Evolutionary conservation across 2,113 vertebrate genomes (phyloP).

Genomic region (Sapajus apella): DNA sequence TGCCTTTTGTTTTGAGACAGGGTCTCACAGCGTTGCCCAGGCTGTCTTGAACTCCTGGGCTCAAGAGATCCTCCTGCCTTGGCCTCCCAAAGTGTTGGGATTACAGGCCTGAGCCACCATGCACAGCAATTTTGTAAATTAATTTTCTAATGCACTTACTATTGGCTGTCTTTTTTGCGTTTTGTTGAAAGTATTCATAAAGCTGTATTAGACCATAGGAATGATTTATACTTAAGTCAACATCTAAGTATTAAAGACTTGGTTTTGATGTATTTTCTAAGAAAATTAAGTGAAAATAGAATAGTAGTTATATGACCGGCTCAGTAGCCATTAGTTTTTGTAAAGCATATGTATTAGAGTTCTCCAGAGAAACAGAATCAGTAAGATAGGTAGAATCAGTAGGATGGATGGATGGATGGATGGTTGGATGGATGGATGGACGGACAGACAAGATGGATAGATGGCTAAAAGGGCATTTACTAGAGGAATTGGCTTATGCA

Average conservation of each 20-base stretch:
- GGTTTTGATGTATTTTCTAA: conserved; percentile 4
- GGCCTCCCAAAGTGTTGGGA: no score
- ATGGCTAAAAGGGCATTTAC: background rate
- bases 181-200: background rate
- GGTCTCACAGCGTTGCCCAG: no score
- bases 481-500: background rate
- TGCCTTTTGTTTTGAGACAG: no score
- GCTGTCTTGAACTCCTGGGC: no score
- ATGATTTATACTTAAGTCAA: background rate
- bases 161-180: background rate
- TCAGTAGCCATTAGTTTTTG: background rate
- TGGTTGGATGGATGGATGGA: background rate
- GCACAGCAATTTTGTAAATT: background rate
- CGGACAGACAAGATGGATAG: background rate
- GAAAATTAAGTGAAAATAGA: background rate
- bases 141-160: background rate
- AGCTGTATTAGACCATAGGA: background rate
- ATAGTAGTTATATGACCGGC: background rate
- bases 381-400: background rate
- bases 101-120: no score
- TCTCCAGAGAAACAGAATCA: background rate
- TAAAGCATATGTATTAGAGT: background rate
- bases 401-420: background rate
- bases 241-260: background rate
- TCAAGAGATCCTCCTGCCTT: no score